These are phyloP conservation scores for Anolis carolinensis DNA, from an alignment of 2,113 vertebrate genomes.

Conservation along the genomic window DNA sequence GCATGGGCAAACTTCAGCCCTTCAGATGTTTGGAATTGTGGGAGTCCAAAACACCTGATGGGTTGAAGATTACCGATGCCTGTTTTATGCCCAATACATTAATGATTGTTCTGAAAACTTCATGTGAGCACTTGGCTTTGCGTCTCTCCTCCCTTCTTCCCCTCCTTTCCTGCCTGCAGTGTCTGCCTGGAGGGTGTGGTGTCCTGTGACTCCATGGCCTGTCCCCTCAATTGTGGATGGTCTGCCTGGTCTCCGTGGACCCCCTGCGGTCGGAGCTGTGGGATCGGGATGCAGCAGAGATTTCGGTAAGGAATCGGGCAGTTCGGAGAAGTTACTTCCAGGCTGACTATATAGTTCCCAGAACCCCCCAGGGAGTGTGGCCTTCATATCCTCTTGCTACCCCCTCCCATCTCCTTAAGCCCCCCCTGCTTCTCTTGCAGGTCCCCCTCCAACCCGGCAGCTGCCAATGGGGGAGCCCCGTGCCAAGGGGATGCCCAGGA, in stretches of 20 bases:
- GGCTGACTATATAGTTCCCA: no score
- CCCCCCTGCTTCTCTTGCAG: constrained; percentile 57
- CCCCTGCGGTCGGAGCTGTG: constrained; percentile 82
- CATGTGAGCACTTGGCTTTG: no score
- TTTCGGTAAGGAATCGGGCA: constrained; percentile 76
- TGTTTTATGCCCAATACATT: no score
- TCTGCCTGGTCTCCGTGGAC: constrained; percentile 90
- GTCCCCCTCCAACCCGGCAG: constrained; percentile 76
- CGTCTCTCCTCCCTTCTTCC: not conserved
- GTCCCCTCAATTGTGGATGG: constrained; percentile 82
- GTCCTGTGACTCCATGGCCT: constrained; percentile 75
- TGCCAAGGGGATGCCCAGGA: constrained; percentile 82
- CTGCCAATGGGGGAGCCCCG: constrained; percentile 57
- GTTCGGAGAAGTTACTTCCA: not conserved
- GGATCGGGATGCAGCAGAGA: constrained; percentile 79
- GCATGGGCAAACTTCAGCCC: no score
- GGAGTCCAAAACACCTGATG: no score
- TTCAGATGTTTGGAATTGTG: no score
- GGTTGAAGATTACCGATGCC: no score
- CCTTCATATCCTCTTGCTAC: no score
- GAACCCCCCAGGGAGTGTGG: no score
- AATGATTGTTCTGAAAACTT: no score
- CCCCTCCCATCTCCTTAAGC: not conserved
- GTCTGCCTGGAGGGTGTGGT: constrained; percentile 78
- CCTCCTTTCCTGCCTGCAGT: constrained; percentile 54